Evolutionary conservation across 1,140 invertebrate species (phyloP), one percentile per base, ranked within the genome.

Genomic region (Diabrotica virgifera): DNA sequence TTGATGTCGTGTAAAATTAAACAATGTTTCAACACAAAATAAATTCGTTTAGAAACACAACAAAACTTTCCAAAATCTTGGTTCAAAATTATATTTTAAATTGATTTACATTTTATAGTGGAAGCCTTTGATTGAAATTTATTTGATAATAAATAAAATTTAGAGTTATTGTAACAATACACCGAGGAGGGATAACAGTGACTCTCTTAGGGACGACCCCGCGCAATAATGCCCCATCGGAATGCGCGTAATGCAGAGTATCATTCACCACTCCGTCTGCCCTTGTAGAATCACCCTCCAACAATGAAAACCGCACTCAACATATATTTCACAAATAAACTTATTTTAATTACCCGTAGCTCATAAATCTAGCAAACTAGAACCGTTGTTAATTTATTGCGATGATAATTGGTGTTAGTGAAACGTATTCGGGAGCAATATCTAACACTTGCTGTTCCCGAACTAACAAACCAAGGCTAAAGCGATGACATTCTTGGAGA

Each of bases 401-500:
- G 14, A 50, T 11, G 46, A 60, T 60, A 60, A 60, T 60, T 60
- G 59, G 59, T 67, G 59, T 52, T 60, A 11, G 59, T 52, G 35
- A 36, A 51, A 60, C 46, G 59, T 35, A 62, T 37, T 10, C 51
- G 6, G 37, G 8, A 46, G 61, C 61, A 62, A 56, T 62, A 55
- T 53, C 61, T 56, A 62, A 56, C 61, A 62, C 53, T 62, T 46
- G 61, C 46, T 53, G 61, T 56, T 14, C 14, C 46, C 51, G 61
- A 38, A 37, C 24, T 61, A 58, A 61, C 59, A 51, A 52, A 61
- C 59, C 59, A 51, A 51, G 53, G 24, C 37, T 24, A 62, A 54
- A 52, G 52, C 36, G 52, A 54, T 62, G 61, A 62, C 61, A 62
- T 62, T 62, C 61, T 62, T 62, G 61, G 36, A 53, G 36, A 46